Percentiles rank a stretch among this genome's conserved stretches.
phyloP scores from a whole-genome alignment of 2,113 vertebrate genomes.

The Pollachius pollachius region DNA sequence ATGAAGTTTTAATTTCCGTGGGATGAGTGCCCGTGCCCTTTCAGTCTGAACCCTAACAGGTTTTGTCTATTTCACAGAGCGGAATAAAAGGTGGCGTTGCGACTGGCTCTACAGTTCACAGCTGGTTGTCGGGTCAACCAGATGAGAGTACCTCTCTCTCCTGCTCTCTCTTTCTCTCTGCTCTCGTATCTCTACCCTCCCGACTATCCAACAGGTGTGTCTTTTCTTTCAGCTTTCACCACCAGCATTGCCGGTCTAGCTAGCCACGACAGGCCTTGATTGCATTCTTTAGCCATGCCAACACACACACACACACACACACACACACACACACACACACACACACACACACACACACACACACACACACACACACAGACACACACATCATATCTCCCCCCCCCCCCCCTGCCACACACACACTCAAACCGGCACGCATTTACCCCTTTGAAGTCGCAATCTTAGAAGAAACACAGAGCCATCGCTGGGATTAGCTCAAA shows the following conservation, averaged over 20 bases:
- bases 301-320: too few relatives aligned
- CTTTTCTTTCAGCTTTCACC: slow-evolving; percentile 42
- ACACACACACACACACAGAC: too few relatives aligned
- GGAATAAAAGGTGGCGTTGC: too few relatives aligned
- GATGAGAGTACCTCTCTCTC: slow-evolving; percentile 36
- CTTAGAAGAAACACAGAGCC: slow-evolving; percentile 68
- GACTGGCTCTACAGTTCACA: slow-evolving; percentile 28
- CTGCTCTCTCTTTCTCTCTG: too few relatives aligned
- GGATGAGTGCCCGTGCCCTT: too few relatives aligned
- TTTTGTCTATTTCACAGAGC: too few relatives aligned
- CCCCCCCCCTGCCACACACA: slow-evolving; percentile 65
- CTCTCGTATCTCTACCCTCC: slow-evolving; percentile 27
- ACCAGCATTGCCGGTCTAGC: slow-evolving; percentile 29
- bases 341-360: too few relatives aligned
- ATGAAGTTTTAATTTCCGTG: too few relatives aligned
- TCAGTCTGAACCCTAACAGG: too few relatives aligned
- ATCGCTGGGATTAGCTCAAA: slow-evolving; percentile 73
- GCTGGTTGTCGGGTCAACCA: slow-evolving; percentile 34
- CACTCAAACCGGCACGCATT: slow-evolving; percentile 43
- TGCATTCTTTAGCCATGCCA: slow-evolving; percentile 69
- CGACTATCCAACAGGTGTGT: slow-evolving; percentile 56
- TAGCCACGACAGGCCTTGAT: slow-evolving; percentile 67
- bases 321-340: too few relatives aligned
- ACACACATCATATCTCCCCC: too few relatives aligned
- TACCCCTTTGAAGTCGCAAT: slow-evolving; percentile 71